phyloP scores from a whole-genome alignment of 2,113 vertebrate genomes.

The Trogon melanurus region DNA sequence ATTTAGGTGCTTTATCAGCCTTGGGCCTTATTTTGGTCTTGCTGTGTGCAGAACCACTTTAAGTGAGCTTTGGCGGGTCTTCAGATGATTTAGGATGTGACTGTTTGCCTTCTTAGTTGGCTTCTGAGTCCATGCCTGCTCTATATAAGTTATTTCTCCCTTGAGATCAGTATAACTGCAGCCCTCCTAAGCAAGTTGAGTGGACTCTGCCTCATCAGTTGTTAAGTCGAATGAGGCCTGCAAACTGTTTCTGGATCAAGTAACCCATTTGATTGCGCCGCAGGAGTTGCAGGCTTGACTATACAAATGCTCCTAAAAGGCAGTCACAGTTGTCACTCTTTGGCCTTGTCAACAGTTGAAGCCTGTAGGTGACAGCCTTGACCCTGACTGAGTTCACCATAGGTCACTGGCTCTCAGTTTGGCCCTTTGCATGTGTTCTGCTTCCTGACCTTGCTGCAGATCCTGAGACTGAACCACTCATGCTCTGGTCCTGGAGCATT shows the following conservation, averaged over 20 bases:
- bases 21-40: not conserved
- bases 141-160: not conserved
- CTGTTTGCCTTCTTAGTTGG: not conserved
- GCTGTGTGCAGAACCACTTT: not conserved
- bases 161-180: not conserved
- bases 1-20: not conserved
- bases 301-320: not conserved
- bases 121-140: not conserved
- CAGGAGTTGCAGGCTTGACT: not conserved
- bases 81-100: not conserved
- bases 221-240: not conserved
- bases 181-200: not conserved
- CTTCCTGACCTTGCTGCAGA: not conserved
- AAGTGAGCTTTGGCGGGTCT: not conserved
- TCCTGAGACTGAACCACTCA: not conserved
- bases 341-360: not conserved
- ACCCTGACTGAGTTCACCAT: not conserved
- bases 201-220: not conserved
- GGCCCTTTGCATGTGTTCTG: not conserved
- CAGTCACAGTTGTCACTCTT: not conserved
- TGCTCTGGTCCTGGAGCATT: not conserved
- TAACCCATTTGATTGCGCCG: not conserved
- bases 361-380: not conserved
- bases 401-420: rapidly evolving
- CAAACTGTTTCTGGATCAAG: not conserved